Percentiles rank a stretch among this genome's conserved stretches.
Evolutionary conservation across 2,797 vertebrate species (phyloP).

Genomic region (Alca torda): DNA sequence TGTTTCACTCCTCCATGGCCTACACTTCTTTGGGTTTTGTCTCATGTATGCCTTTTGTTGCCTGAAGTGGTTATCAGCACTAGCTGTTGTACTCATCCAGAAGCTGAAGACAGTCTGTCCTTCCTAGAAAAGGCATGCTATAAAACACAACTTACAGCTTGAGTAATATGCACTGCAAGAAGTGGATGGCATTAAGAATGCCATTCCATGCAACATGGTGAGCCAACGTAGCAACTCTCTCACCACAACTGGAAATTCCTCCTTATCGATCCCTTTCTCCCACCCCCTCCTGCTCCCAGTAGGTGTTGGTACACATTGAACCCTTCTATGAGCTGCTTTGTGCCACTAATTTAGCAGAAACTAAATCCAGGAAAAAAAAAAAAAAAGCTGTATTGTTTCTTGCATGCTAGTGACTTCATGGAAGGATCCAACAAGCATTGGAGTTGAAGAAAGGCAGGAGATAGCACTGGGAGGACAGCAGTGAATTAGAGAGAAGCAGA

Average conservation of each 20-base stretch:
- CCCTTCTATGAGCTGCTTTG: neutral
- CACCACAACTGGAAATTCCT: neutral
- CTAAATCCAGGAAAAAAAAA: neutral
- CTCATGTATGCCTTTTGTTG: neutral
- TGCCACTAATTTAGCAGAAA: neutral
- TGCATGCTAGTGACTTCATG: neutral
- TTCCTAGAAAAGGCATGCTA: neutral
- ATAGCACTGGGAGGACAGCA: neutral
- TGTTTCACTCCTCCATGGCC: neutral
- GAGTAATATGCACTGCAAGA: neutral
- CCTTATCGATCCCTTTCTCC: neutral
- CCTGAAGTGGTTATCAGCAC: neutral
- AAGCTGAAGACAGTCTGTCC: neutral
- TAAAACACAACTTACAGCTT: neutral
- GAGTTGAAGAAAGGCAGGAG: neutral
- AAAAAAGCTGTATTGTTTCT: neutral
- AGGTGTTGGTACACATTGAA: neutral
- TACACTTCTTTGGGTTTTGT: neutral
- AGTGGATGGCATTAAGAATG: neutral
- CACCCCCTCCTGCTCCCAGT: accelerated
- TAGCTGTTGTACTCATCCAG: neutral
- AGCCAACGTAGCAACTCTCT: neutral
- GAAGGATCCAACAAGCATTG: neutral
- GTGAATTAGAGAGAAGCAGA: neutral
- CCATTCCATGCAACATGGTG: neutral